A percentile compares a stretch with the other conserved stretches of the same genome.
Conservation (phyloP, 2,113 vertebrate genomes). For the Passer domesticus region DNA sequence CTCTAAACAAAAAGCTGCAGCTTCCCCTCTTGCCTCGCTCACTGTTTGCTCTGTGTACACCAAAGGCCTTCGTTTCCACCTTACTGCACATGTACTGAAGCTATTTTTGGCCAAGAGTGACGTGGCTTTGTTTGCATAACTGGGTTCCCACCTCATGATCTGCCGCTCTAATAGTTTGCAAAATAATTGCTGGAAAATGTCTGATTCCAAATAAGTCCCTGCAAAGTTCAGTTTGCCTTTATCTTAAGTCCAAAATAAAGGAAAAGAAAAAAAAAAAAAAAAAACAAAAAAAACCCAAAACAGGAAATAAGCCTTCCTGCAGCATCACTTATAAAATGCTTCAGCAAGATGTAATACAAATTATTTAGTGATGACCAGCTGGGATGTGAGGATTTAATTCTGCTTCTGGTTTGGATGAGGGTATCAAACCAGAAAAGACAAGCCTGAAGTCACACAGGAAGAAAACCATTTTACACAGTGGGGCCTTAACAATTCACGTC, state of each 20-base stretch:
- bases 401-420: not conserved
- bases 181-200: constrained; percentile 38
- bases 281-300: not conserved
- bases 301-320: not conserved
- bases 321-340: not conserved
- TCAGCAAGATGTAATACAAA: not conserved
- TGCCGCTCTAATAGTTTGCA: constrained; percentile 46
- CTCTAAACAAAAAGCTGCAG: not conserved
- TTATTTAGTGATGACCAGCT: not conserved
- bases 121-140: constrained; percentile 62
- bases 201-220: not conserved
- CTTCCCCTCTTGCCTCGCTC: not conserved
- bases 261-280: too few species aligned
- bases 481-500: not conserved
- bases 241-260: not conserved
- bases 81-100: constrained; percentile 34
- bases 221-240: not conserved
- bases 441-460: not conserved
- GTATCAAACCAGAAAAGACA: not conserved
- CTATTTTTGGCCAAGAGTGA: constrained; percentile 60
- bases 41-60: not conserved
- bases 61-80: constrained; percentile 34
- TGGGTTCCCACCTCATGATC: constrained; percentile 49
- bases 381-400: not conserved
- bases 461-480: not conserved